phyloP scores from a whole-genome alignment of 2,113 vertebrate species.

The Serilophus lunatus region DNA sequence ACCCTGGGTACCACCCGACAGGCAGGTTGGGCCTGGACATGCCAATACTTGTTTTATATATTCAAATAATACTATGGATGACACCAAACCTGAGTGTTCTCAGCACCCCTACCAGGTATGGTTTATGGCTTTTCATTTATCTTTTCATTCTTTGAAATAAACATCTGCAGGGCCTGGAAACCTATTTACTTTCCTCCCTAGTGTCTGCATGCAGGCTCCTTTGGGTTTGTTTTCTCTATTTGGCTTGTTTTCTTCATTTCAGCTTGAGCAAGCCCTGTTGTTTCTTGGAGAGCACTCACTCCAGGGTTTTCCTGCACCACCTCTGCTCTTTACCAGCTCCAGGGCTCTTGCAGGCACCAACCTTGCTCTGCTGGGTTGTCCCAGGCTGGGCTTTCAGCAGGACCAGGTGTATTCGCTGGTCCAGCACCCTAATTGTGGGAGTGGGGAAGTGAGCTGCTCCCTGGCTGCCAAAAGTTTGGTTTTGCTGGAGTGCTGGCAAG shows the following conservation, averaged over 20 bases:
- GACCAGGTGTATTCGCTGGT: neutral
- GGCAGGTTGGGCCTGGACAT: neutral
- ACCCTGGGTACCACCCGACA: neutral
- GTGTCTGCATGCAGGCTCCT: neutral
- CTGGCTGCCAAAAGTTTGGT: neutral
- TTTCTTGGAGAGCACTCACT: neutral
- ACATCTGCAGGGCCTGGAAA: neutral
- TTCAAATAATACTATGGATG: neutral
- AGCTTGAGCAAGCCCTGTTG: rapidly evolving
- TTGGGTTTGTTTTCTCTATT: neutral
- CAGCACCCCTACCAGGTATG: rapidly evolving
- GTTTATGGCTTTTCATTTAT: neutral
- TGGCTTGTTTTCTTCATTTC: neutral
- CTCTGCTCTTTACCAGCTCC: neutral
- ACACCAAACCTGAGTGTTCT: neutral
- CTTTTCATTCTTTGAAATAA: constrained; percentile 6
- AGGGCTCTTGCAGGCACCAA: neutral
- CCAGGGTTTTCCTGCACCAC: neutral
- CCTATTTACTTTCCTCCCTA: neutral
- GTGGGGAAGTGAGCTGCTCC: rapidly evolving
- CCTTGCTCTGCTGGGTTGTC: neutral
- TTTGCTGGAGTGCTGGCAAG: rapidly evolving
- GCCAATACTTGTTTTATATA: neutral
- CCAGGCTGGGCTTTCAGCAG: neutral
- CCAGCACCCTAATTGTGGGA: neutral